Evolutionary conservation across 2,113 vertebrate species (phyloP), one percentile per base, ranked within the genome.

Genomic region (Sciurus niger): DNA sequence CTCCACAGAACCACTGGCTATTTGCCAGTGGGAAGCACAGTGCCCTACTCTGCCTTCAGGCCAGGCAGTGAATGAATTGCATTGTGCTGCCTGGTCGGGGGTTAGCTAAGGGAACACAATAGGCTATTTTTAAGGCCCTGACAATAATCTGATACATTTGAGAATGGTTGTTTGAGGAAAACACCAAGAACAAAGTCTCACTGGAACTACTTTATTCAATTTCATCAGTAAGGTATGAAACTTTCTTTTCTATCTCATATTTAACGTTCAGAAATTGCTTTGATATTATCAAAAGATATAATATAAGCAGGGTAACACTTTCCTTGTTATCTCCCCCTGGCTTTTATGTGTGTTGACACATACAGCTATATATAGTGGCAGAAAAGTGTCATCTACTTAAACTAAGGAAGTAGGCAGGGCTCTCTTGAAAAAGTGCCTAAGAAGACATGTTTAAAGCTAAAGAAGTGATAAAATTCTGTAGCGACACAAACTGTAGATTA

Each of bases 231-330:
- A 84, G 67, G 55, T 63, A 46, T 18, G 37, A 76, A 63, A 65
- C 46, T 89, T 63, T 48, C 51, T n/a, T 55, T 90, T 51, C 40
- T 58, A 18, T 78, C 48, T 92, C 80, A 16, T 86, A 18, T 96
- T 77, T 83, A 90, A 70, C 48, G 55, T 77, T 68, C 48, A 78
- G 30, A 89, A 95, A 53, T 91, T 84, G 65, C 55, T 89, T 70
- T 80, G 58, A 16, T 88, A 60, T 28, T 58, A 84, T 92, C 25
- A 91, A 83, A 93, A 93, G 22, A 84, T 80, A 74, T 60, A 72
- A 73, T 74, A 94, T 34, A 93, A 51, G 30, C n/a, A 72, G 51
- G 40, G 60, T 77, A 87, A 55, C n/a, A 95, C 51, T 67, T 95
- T 80, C 40, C 6, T n/a, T 89, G 78, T 88, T 93, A 83, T 60